Base-by-base conservation (phyloP, 2,797 vertebrate species). In the Halcyon badia region DNA sequence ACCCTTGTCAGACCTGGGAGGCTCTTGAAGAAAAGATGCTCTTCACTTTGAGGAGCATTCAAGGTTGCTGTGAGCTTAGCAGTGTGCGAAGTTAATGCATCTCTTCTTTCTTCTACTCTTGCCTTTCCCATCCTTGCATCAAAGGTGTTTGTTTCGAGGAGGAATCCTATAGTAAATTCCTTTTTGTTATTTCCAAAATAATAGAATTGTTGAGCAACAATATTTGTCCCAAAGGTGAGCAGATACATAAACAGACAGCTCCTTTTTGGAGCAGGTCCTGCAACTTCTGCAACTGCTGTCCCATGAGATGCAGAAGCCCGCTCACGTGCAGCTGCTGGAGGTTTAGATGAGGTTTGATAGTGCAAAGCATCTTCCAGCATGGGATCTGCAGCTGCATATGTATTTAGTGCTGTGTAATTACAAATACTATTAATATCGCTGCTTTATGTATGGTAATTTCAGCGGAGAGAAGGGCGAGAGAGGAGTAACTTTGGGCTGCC, bases 1-100 rank as follows among this genome's bases (percentile, higher is more conserved):
- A 73, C 49, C 30, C 26, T 66, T 51, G 49, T 42, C 49, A 22
- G 68, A 44, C 22, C 12, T 41, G 12, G 68, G 51, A 89, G 39
- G 49, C 48, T 57, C 11, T 22, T 70, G 52, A 83, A 94, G 62
- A 73, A 79, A 58, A n/a, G 62, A n/a, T 71, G 66, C 21, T 81
- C 65, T 91, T 58, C 78, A 28, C 39, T 64, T 89, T 58, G 73
- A 82, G 70, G 42, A 85, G 31, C 17, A 19, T 52, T 92, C 85
- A 91, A 92, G 83, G 83, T 96, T 96, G 57, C 39, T 8, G 3
- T 56, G 82, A 95, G 81, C 56, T 87, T 89, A 87, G 44, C 54
- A 73, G 17, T 14, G 18, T 76, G 58, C 78, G 51, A 77, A 90
- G 33, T 76, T 73, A 35, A 0, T 71, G 22, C 24, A n/a, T 44